A percentile compares a stretch with the other conserved stretches of the same genome.
phyloP scores from a whole-genome alignment of 2,113 vertebrate species.

The Okapia johnstoni region DNA sequence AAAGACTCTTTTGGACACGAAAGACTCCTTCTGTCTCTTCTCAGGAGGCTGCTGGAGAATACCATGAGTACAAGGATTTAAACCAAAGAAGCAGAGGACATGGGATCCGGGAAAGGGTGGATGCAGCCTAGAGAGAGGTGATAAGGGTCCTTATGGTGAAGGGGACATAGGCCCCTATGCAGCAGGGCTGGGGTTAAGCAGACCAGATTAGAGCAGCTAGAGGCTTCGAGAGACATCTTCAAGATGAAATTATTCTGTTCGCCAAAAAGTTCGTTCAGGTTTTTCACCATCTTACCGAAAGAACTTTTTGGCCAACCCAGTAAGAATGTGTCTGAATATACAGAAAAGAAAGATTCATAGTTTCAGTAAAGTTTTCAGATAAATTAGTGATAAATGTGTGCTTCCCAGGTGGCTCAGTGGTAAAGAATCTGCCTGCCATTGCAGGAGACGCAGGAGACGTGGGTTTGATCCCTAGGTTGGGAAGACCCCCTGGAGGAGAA shows the following conservation, averaged over 20 bases:
- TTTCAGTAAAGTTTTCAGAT: not conserved
- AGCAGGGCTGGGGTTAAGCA: not conserved
- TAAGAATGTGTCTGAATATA: not conserved
- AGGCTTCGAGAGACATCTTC: not conserved
- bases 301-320: not conserved
- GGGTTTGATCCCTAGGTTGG: not conserved
- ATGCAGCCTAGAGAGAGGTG: not conserved
- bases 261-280: not conserved
- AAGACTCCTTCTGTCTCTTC: not conserved
- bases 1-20: not conserved
- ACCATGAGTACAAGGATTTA: not conserved
- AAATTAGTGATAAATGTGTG: not conserved
- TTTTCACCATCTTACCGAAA: not conserved
- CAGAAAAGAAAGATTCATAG: not conserved
- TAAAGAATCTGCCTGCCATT: not conserved
- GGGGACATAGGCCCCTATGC: not conserved
- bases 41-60: not conserved
- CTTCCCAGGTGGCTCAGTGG: not conserved
- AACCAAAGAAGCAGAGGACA: not conserved
- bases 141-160: not conserved
- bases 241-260: not conserved
- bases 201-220: not conserved
- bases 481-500: not conserved
- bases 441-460: not conserved
- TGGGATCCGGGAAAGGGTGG: not conserved